Conservation (phyloP, 1,140 invertebrate species). For the Cydia splendana region DNA sequence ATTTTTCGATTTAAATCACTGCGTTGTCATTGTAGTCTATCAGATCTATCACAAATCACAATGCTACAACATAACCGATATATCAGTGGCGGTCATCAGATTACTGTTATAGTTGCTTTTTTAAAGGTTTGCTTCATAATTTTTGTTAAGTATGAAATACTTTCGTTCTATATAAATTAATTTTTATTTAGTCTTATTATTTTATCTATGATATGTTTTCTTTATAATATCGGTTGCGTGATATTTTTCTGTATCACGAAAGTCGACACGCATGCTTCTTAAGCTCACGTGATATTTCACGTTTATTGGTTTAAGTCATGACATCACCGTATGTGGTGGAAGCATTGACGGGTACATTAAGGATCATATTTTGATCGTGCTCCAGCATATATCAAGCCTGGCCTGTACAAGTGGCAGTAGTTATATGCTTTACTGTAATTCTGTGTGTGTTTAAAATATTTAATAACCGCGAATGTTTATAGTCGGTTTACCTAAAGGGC, state of each 20-base stretch:
- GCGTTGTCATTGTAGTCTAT: slow-evolving; percentile 45
- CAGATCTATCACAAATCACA: slow-evolving; percentile 45
- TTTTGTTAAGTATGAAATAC: neutral
- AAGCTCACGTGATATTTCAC: slow-evolving; percentile 66
- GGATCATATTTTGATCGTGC: slow-evolving; percentile 58
- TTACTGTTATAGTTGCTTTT: neutral
- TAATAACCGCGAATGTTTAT: slow-evolving; percentile 32
- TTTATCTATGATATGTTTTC: slow-evolving; percentile 48
- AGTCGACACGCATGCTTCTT: slow-evolving; percentile 56
- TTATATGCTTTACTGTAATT: slow-evolving; percentile 37
- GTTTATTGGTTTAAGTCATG: slow-evolving; percentile 72
- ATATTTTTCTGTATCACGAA: slow-evolving; percentile 53
- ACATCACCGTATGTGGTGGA: slow-evolving; percentile 65
- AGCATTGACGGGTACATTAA: slow-evolving; percentile 56
- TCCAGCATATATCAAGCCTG: slow-evolving; percentile 51
- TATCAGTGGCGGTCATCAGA: slow-evolving; percentile 9
- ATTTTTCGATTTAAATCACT: slow-evolving; percentile 48
- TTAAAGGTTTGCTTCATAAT: neutral
- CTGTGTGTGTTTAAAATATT: slow-evolving; percentile 42
- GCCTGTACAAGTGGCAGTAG: slow-evolving; percentile 52
- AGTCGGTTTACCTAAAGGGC: neutral
- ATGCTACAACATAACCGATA: neutral
- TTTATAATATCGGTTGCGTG: slow-evolving; percentile 46
- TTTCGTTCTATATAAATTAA: slow-evolving; percentile 32
- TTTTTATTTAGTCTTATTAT: slow-evolving; percentile 42